Conservation (phyloP, 2,113 vertebrate species). For the Orthonyx spaldingii region DNA sequence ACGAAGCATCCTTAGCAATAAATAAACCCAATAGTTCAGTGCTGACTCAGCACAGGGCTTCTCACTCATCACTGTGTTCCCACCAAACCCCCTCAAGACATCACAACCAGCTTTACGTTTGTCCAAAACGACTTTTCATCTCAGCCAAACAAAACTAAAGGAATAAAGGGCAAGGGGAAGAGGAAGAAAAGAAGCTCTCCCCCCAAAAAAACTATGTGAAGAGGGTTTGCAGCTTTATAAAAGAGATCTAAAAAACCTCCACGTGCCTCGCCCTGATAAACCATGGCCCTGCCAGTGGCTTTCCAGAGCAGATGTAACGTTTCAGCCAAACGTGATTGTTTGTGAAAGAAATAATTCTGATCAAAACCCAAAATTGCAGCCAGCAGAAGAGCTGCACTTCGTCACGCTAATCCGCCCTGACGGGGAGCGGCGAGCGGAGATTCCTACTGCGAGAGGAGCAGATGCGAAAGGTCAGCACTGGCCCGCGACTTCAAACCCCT, state of each 20-base stretch:
- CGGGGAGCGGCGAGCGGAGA: conserved; percentile 85
- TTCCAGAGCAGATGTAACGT: conserved; percentile 89
- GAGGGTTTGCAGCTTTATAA: conserved; percentile 67
- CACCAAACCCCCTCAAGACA: conserved; percentile 13
- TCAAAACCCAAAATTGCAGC: conserved; percentile 89
- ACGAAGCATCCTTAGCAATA: neutral
- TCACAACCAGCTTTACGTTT: neutral
- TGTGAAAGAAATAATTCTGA: conserved; percentile 98
- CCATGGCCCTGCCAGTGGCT: conserved; percentile 82
- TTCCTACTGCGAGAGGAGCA: conserved; percentile 80
- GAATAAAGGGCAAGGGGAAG: neutral
- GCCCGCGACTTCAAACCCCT: conserved; percentile 82
- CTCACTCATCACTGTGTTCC: neutral
- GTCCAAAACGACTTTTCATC: neutral
- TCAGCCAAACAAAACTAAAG: conserved; percentile 39
- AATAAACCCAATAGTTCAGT: neutral
- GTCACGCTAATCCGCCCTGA: conserved; percentile 88
- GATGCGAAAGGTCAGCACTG: conserved; percentile 81
- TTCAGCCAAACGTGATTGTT: conserved; percentile 97
- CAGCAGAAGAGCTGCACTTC: conserved; percentile 82
- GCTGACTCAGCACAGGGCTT: neutral
- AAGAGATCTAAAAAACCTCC: conserved; percentile 69
- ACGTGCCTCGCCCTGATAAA: conserved; percentile 67
- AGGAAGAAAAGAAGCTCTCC: neutral
- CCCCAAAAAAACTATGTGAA: neutral